Conservation (phyloP, 1,140 invertebrate genomes). For the Acromyrmex charruanus region DNA sequence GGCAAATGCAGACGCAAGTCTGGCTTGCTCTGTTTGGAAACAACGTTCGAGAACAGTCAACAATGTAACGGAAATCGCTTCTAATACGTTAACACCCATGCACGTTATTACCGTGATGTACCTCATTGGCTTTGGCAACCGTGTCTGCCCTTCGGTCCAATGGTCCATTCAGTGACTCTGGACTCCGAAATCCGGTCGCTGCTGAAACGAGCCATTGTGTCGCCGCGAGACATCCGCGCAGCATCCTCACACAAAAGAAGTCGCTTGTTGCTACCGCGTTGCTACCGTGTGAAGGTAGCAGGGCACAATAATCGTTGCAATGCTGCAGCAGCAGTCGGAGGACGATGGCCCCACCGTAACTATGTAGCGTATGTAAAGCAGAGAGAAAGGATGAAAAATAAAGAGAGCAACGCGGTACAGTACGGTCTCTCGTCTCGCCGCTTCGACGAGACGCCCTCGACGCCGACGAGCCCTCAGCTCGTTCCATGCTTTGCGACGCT, state of each 20-base stretch:
- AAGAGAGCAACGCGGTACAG: slow-evolving; percentile 10
- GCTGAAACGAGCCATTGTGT: slow-evolving; percentile 78
- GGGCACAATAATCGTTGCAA: slow-evolving; percentile 70
- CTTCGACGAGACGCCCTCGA: slow-evolving; percentile 17
- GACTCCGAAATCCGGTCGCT: slow-evolving; percentile 76
- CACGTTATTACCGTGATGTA: slow-evolving; percentile 73
- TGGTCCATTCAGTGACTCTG: slow-evolving; percentile 72
- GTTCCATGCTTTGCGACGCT: slow-evolving; percentile 13
- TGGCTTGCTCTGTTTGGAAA: neutral
- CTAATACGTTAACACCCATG: slow-evolving; percentile 76
- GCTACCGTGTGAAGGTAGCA: slow-evolving; percentile 73
- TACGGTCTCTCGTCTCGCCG: slow-evolving; percentile 31
- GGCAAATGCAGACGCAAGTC: slow-evolving; percentile 30
- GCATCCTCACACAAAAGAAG: slow-evolving; percentile 68
- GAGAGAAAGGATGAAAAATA: slow-evolving; percentile 50
- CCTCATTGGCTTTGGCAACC: slow-evolving; percentile 58
- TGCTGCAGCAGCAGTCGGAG: slow-evolving; percentile 55
- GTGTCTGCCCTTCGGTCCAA: slow-evolving; percentile 61
- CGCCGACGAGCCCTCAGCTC: slow-evolving; percentile 18
- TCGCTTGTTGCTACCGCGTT: slow-evolving; percentile 63
- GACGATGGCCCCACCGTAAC: slow-evolving; percentile 61
- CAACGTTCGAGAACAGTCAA: slow-evolving; percentile 22
- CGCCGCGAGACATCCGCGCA: slow-evolving; percentile 59
- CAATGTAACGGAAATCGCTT: slow-evolving; percentile 78
- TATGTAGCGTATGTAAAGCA: slow-evolving; percentile 44